Evolutionary conservation across 1,140 invertebrate genomes (phyloP).

Genomic region (Drosophila sp.): DNA sequence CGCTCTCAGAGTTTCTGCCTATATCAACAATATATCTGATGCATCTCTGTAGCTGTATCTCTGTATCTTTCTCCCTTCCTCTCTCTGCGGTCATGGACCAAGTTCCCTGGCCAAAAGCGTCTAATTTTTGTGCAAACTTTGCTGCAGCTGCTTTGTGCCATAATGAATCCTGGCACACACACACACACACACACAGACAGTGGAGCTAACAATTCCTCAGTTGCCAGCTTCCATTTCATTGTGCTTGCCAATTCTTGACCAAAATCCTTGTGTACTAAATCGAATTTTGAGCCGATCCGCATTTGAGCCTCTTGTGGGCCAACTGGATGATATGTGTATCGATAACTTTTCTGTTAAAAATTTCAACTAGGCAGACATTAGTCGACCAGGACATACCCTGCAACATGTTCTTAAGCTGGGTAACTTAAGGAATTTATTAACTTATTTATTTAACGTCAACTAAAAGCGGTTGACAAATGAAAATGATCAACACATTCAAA

Average conservation of each 20-base stretch:
- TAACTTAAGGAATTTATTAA: too few species aligned
- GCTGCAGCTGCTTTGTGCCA: conserved; percentile 27
- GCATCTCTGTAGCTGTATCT: neutral
- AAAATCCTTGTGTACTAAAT: neutral
- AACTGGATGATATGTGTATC: neutral
- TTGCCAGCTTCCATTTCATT: conserved; percentile 11
- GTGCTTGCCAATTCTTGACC: conserved; percentile 26
- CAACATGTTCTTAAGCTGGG: neutral
- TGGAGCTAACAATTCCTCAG: conserved; percentile 8
- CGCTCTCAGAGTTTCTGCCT: neutral
- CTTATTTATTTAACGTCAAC: too few species aligned
- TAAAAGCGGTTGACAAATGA: too few species aligned
- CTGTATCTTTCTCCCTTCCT: neutral
- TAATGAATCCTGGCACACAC: conserved; percentile 26
- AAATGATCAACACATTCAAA: too few species aligned
- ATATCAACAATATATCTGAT: conserved; percentile 55
- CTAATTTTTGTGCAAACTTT: conserved; percentile 63
- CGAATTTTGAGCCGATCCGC: conserved; percentile 1
- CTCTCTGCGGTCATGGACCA: conserved; percentile 5
- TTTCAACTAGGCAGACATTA: too few species aligned
- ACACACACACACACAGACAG: conserved; percentile 1
- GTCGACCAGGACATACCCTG: neutral
- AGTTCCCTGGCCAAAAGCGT: conserved; percentile 40
- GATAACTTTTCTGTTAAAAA: neutral
- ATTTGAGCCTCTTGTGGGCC: neutral